Base-by-base conservation (phyloP, 2,888 invertebrate genomes). In the Neoascia interrupta region DNA sequence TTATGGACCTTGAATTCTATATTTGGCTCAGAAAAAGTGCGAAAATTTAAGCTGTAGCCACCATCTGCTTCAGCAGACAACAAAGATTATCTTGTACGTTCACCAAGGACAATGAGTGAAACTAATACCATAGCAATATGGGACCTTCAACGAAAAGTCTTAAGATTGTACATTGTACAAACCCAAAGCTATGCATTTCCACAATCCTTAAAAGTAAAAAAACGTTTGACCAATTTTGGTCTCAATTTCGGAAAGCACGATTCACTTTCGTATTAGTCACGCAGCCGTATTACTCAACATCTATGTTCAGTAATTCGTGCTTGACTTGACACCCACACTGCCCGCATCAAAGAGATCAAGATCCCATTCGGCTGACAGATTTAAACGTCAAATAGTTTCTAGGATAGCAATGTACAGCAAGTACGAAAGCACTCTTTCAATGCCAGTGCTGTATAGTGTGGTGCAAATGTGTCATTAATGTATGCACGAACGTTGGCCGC, bases 381-480 rank as follows among this genome's bases (percentile, higher is more conserved):
- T 73, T 36, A 60, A n/a, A 68, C 54, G 66, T 54, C 39, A 61
- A 66, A 26, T 43, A 37, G 28, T 47, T 60, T 36, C 49, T 58
- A 45, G 53, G 39, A 60, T 45, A 21, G 18, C 21, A 28, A 39
- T 11, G 15, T 36, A 73, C 51, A 18, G 53, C 60, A 61, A 66
- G 53, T n/a, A n/a, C n/a, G n/a, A n/a, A 58, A 23, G 53, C 28
- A 69, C 61, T 69, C 75, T 69, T 75, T 69, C 69, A 75, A 56
- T 63, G 75, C 63, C 75, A 56, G 21, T 31, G 49, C 43, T 15
- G 5, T 58, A 31, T 10, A 18, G 1, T 36, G 43, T 36, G 43
- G 19, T 6, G 31, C 31, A 5, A 26, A 36, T 41, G 51, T 53
- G 53, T 34, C 37, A 26, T 45, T 54, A 64, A 54, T 34, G 53